Conservation (phyloP, 2,797 vertebrate species). For the Poeciliopsis turneri region DNA sequence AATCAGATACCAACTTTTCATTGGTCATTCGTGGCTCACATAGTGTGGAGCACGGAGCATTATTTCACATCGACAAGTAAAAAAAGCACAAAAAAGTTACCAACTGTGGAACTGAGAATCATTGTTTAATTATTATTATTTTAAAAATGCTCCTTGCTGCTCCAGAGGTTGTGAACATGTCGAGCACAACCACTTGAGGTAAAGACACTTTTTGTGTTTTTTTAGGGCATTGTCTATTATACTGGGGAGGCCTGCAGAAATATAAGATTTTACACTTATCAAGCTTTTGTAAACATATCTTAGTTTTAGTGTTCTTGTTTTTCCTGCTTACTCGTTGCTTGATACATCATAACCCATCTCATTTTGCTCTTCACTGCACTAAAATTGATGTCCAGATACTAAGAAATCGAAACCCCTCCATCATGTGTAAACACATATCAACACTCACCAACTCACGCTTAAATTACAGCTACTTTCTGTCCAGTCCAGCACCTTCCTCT, state of each 20-base stretch:
- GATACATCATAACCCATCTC: not conserved
- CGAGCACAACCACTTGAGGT: not conserved
- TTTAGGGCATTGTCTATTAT: not conserved
- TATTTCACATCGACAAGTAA: not conserved
- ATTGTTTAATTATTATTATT: too few relatives aligned
- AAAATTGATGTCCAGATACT: slow-evolving; percentile 31
- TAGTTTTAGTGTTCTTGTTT: not conserved
- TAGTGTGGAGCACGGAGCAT: not conserved
- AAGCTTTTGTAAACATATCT: not conserved
- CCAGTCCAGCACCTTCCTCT: slow-evolving; percentile 28
- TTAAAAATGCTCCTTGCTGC: too few relatives aligned
- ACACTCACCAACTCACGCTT: not conserved
- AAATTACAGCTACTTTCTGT: slow-evolving; percentile 29
- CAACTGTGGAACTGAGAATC: too few relatives aligned
- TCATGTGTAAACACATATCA: slow-evolving; percentile 8
- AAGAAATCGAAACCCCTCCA: slow-evolving; percentile 17
- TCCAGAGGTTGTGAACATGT: too few relatives aligned
- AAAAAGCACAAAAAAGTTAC: too few relatives aligned
- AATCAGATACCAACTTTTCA: not conserved
- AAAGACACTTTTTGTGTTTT: not conserved
- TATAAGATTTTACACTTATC: not conserved
- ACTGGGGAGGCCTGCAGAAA: not conserved
- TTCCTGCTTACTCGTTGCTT: not conserved
- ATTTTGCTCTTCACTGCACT: slow-evolving; percentile 28
- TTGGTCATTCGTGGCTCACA: not conserved